Conservation (phyloP, 2,888 invertebrate species). For the Parelbella ahira region DNA sequence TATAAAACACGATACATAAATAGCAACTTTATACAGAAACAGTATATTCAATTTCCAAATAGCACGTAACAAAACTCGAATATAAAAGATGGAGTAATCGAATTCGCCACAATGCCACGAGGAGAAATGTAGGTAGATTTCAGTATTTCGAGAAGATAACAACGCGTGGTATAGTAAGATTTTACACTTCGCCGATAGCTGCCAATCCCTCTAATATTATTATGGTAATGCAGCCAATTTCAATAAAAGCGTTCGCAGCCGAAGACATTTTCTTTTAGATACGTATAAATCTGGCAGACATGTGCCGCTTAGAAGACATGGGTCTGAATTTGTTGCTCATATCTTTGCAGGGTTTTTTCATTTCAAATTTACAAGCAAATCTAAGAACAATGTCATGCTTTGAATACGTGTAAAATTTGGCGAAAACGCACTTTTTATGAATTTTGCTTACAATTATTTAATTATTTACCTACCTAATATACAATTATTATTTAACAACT, state of each 20-base stretch:
- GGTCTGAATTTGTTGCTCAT: constrained; percentile 67
- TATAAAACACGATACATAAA: constrained; percentile 17
- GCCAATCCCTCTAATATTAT: constrained; percentile 78
- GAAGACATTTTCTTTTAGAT: constrained; percentile 61
- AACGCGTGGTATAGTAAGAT: constrained; percentile 63
- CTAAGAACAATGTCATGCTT: not conserved
- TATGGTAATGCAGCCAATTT: constrained; percentile 77
- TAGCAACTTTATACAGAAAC: constrained; percentile 15
- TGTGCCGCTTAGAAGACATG: constrained; percentile 56
- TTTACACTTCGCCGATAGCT: constrained; percentile 70
- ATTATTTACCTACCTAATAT: too few relatives aligned
- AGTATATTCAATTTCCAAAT: constrained; percentile 31
- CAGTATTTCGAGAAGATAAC: constrained; percentile 48
- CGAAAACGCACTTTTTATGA: too few relatives aligned
- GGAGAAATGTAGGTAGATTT: constrained; percentile 58
- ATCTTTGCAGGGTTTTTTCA: constrained; percentile 51
- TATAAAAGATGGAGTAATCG: constrained; percentile 65
- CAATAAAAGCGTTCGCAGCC: constrained; percentile 72
- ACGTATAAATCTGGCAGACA: constrained; percentile 65
- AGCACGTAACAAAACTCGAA: constrained; percentile 47
- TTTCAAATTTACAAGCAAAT: constrained; percentile 43
- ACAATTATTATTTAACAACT: too few relatives aligned
- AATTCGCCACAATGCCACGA: constrained; percentile 59
- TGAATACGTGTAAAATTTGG: constrained; percentile 2
- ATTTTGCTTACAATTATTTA: too few relatives aligned